phyloP scores from a whole-genome alignment of 2,797 vertebrate genomes.

The Galaxias olidus region DNA sequence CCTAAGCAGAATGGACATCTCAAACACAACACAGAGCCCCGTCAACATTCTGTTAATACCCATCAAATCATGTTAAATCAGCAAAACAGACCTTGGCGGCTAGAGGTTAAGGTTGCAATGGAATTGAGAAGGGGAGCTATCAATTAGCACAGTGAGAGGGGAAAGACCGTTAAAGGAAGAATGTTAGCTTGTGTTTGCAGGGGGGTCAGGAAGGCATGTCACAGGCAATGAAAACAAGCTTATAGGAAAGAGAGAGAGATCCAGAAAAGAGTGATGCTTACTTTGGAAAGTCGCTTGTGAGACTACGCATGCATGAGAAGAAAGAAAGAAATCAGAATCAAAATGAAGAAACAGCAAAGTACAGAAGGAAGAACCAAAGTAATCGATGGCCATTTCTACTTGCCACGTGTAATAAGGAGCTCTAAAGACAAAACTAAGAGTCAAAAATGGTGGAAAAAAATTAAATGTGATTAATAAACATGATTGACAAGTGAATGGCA shows the following conservation, averaged over 20 bases:
- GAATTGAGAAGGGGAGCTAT: too few relatives aligned
- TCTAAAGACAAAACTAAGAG: background rate
- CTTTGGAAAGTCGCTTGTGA: conserved; percentile 89
- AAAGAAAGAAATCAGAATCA: conserved; percentile 78
- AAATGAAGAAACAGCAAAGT: conserved; percentile 52
- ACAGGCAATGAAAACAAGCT: conserved; percentile 14
- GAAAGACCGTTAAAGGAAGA: background rate
- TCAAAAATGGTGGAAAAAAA: background rate
- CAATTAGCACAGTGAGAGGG: too few relatives aligned
- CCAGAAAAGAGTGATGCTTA: conserved; percentile 75
- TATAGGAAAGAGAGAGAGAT: conserved; percentile 16
- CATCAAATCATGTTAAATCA: too few relatives aligned
- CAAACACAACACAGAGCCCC: too few relatives aligned
- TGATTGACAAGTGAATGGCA: conserved; percentile 1
- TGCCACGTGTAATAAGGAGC: conserved; percentile 12
- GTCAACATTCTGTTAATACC: too few relatives aligned
- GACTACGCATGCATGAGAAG: conserved; percentile 82
- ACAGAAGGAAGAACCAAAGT: conserved; percentile 17
- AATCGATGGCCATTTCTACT: too few relatives aligned
- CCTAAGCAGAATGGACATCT: background rate
- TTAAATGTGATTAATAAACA: background rate
- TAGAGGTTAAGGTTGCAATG: too few relatives aligned
- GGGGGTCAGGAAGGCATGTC: background rate
- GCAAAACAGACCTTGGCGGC: too few relatives aligned
- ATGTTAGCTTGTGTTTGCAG: background rate